phyloP scores from a whole-genome alignment of 1,140 invertebrate species.

The Drosophila repleta region DNA sequence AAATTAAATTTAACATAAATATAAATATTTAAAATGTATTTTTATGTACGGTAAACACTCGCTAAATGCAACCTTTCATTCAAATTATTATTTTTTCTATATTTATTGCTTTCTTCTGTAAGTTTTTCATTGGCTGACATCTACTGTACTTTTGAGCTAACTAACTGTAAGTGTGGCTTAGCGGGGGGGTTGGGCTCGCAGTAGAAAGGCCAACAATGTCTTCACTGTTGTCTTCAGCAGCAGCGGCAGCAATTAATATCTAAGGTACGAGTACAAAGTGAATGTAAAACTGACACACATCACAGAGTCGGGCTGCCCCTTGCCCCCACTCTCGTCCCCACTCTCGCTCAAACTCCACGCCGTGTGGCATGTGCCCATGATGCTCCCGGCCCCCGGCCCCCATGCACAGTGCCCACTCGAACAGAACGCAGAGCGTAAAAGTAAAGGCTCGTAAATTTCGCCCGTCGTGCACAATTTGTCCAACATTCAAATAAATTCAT shows the following conservation, averaged over 20 bases:
- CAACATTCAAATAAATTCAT: conserved; percentile 83
- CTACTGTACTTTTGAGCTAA: conserved; percentile 4
- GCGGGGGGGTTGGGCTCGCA: conserved; percentile 27
- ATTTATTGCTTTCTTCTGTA: background rate
- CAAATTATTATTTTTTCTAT: too few species aligned
- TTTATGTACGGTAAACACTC: too few species aligned
- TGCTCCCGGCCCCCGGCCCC: background rate
- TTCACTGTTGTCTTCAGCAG: conserved; percentile 31
- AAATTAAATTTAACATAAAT: too few species aligned
- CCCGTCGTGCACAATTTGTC: conserved; percentile 79
- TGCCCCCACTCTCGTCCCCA: background rate
- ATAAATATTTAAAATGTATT: too few species aligned
- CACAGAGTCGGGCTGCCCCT: conserved; percentile 17
- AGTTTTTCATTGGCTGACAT: background rate
- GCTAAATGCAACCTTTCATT: too few species aligned
- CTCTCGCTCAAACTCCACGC: background rate
- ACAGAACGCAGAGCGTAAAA: conserved; percentile 25
- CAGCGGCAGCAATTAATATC: conserved; percentile 76
- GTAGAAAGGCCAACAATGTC: conserved; percentile 63
- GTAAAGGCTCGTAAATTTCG: conserved; percentile 74
- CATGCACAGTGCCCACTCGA: background rate
- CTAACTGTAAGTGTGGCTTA: conserved; percentile 38
- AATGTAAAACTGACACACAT: conserved; percentile 79
- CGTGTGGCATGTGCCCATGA: conserved; percentile 36
- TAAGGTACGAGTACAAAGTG: conserved; percentile 77